Base-by-base conservation (phyloP, 2,888 invertebrate species). In the Macaria liturata region DNA sequence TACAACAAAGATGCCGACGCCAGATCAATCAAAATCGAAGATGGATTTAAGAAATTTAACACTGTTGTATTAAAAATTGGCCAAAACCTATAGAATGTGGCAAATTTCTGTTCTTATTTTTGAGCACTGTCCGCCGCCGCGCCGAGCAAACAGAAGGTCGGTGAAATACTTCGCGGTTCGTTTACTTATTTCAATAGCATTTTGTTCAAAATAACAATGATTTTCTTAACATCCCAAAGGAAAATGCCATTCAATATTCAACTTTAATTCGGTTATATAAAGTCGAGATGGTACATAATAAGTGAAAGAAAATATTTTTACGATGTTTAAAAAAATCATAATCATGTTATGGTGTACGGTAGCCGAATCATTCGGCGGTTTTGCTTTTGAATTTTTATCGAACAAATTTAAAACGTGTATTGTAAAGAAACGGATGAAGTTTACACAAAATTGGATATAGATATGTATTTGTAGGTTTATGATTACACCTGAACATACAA, bases 1-100 rank as follows among this genome's bases (percentile, higher is more conserved):
- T 4, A 69, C 42, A 53, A 52, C 55, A 71, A 84, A 78, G 77
- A 61, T 63, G 64, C 75, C 72, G 83, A 86, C 83, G 81, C 80
- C 84, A 83, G 80, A 91, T 90, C 80, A 76, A 88, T 90, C 91
- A 90, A 86, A 80, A 78, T 80, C 72, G 72, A 75, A 72, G 81
- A 80, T 81, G 70, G 76, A 82, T 86, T 75, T 78, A 80, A 72
- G 91, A 90, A 89, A 91, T 88, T 87, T 85, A 90, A 90, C 88
- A 87, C 90, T 82, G 84, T 86, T 87, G 85, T 87, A 73, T 80
- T 1, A 4, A 42, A 42, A 5, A 77, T 78, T 68, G 80, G 77
- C 81, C 76, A 78, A 81, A 80, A 76, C 81, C 79, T 78, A 84
- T 84, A 74, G 86, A 71, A 84, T 88, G 89, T 82, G 72, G 71